A percentile compares a stretch with the other conserved stretches of the same genome.
phyloP scores from a whole-genome alignment of 2,888 invertebrate genomes.

The Mythimna lalbum region DNA sequence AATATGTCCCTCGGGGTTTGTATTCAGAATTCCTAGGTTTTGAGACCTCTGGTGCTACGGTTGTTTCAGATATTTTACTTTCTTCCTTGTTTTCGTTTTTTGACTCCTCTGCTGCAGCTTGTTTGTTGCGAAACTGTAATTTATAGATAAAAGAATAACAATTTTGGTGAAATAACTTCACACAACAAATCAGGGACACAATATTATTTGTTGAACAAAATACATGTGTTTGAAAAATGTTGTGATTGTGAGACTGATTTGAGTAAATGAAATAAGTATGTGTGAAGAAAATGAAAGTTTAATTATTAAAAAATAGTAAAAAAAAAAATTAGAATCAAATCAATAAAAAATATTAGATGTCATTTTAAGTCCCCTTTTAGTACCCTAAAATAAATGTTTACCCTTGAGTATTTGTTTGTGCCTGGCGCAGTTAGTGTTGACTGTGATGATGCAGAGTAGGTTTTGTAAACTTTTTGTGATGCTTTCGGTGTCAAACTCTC shows the following conservation, averaged over 20 bases:
- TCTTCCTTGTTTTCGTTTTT: constrained; percentile 68
- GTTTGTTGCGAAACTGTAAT: constrained; percentile 82
- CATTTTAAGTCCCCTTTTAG: constrained; percentile 11
- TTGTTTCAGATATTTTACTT: constrained; percentile 64
- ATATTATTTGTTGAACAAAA: constrained; percentile 4
- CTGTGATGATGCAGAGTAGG: constrained; percentile 82
- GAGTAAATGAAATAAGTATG: not conserved
- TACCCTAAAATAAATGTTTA: constrained; percentile 70
- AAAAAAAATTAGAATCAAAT: not conserved
- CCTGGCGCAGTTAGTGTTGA: constrained; percentile 80
- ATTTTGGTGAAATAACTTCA: not conserved
- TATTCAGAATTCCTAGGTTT: constrained; percentile 73
- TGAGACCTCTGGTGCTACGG: constrained; percentile 64
- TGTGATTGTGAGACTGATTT: constrained; percentile 9
- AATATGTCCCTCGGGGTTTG: constrained; percentile 77
- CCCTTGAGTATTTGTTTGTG: constrained; percentile 85
- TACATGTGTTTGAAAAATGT: constrained; percentile 14
- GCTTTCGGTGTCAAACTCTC: constrained; percentile 89
- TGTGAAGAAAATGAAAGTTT: not conserved
- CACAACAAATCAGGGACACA: constrained; percentile 15
- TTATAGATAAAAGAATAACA: not conserved
- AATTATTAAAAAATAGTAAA: not conserved
- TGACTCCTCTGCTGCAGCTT: constrained; percentile 71
- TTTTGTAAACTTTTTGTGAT: constrained; percentile 87
- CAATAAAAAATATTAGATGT: not conserved